Conservation (phyloP, 2,113 vertebrate genomes). For the Lasiurus cinereus region DNA sequence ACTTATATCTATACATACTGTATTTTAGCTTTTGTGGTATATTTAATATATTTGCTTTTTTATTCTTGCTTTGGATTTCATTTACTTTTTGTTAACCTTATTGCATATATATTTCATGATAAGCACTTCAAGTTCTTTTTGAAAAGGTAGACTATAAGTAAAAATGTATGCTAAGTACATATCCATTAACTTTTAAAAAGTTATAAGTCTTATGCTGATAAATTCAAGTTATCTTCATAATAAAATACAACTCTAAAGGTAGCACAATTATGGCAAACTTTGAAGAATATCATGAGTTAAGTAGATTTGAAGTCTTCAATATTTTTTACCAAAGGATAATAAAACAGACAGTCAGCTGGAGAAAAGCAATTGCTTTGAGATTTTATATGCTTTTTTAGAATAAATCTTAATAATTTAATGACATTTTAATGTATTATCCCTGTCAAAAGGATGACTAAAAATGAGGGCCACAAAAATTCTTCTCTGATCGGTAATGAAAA, state of each 20-base stretch:
- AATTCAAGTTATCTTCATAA: constrained; percentile 49
- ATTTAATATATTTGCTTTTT: constrained; percentile 18
- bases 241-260: constrained; percentile 32
- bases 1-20: background rate
- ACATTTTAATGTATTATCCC: constrained; percentile 55
- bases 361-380: constrained; percentile 58
- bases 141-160: constrained; percentile 23
- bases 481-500: constrained; percentile 50
- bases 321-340: constrained; percentile 61
- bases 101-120: constrained; percentile 21
- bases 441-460: constrained; percentile 41
- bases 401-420: constrained; percentile 61
- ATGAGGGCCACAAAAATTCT: constrained; percentile 37
- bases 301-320: constrained; percentile 3
- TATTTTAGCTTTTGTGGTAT: constrained; percentile 28
- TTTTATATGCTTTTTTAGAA: constrained; percentile 42
- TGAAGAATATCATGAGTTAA: constrained; percentile 50
- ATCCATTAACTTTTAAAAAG: constrained; percentile 25
- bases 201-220: constrained; percentile 33
- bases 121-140: constrained; percentile 39
- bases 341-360: constrained; percentile 27
- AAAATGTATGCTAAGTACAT: background rate
- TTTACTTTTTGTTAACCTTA: constrained; percentile 22
- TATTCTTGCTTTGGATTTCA: constrained; percentile 30
- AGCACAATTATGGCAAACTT: background rate